Evolutionary conservation across 2,113 vertebrate species (phyloP), one percentile per base, ranked within the genome.

Genomic region (Salvator merianae): DNA sequence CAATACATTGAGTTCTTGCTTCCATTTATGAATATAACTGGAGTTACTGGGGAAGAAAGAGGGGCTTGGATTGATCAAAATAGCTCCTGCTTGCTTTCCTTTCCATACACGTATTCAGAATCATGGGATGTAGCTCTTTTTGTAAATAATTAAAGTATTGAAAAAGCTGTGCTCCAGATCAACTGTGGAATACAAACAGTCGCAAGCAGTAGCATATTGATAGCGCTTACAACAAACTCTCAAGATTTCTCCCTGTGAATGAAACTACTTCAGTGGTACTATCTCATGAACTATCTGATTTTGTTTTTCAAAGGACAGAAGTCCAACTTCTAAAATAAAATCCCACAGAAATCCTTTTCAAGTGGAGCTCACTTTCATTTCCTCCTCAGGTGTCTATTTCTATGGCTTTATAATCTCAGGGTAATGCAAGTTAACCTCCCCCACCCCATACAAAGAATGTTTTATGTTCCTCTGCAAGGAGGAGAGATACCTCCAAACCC

Each of bases 321-420:
- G 88, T 88, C 73, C 77, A 53, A 13, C 3, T 69, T 77, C 40
- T 73, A 77, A 69, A 72, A 26, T 2, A 82, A 34, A 28, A 55
- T 38, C 40, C 79, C 47, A 47, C 88, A 77, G 28, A 88, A 81
- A 87, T 84, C 71, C 82, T 55, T 69, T 82, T 87, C 82, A 84
- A 77, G 90, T 70, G 86, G 66, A 88, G 82, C 72, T 90, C 69
- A 34, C 75, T 87, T 85, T 92, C 79, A 82, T 92, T 90, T 94
- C 87, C 79, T 88, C 62, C 71, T 62, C 76, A 81, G 55, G 74
- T 62, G 75, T 28, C 0, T 0, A 4, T 65, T 36, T 84, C 84
- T 83, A 63, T 70, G 70, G 43, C 77, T 82, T 34, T 1, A 10
- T 55, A 82, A 50, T 63, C 38, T 47, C 68, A 70, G 40, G 59